Evolutionary conservation across 2,888 invertebrate species (phyloP), one percentile per base, ranked within the genome.

Genomic region (Chirona hameri): DNA sequence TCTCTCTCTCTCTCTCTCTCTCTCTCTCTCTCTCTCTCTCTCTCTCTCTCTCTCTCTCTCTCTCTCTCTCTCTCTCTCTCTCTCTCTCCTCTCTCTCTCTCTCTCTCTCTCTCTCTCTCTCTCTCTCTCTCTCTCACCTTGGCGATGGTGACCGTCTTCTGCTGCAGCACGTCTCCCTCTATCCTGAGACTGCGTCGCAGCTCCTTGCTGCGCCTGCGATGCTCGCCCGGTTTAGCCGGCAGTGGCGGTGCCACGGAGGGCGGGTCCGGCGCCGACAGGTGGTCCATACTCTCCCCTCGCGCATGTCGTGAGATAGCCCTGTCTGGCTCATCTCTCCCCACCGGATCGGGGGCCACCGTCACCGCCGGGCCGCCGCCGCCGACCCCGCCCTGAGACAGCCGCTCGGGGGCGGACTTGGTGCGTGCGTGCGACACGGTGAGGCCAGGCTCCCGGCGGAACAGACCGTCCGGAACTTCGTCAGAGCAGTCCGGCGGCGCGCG

Each of bases 61-160:
- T 14, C 31, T 14, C 31, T 29, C 79, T 27, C 31, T 14, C 79
- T 27, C 31, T 79, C 80, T 27, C 80, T 21, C 46, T 5, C 80
- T 14, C 79, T 24, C 79, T n/a, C 24, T 21, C 60, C 21, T 57
- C 57, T 29, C 31, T 14, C 79, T n/a, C 10, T 14, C 31, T 14
- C 31, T 29, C 79, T 27, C 31, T 14, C 79, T 27, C 31, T 79
- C 80, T 27, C 80, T 21, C 46, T 5, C 80, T 14, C 79, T 24
- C 79, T n/a, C 24, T 21, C 60, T 24, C 55, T 12, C 10, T 55
- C 7, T 83, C 83, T 83, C 83, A 86, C 87, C 84, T 87, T 87
- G 27, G 85, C 85, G 52, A 87, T 86, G 46, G 86, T 86, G 76
- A 87, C 86, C 79, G 85, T 85, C 83, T 86, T 86, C 82, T 86